A percentile compares a stretch with the other conserved stretches of the same genome.
Conservation (phyloP, 2,113 vertebrate genomes). For the Oreotrochilus melanogaster region DNA sequence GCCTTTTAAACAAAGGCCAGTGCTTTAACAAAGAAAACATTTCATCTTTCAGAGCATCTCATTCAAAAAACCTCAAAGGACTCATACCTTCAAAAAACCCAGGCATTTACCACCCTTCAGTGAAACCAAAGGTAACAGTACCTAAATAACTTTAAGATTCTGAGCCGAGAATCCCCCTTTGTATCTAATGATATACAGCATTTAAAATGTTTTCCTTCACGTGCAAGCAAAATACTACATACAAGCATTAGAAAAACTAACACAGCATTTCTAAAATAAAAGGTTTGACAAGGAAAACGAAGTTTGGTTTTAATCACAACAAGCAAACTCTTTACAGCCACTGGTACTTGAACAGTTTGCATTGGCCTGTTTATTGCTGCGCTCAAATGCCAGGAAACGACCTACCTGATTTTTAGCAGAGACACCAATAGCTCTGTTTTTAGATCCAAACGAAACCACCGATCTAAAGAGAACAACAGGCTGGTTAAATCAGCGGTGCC, state of each 20-base stretch:
- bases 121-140: neutral
- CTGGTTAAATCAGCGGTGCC: neutral
- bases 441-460: slow-evolving; percentile 86
- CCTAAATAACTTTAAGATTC: neutral
- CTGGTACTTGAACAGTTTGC: neutral
- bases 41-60: neutral
- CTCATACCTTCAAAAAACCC: neutral
- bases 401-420: slow-evolving; percentile 88
- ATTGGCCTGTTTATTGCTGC: rapidly evolving
- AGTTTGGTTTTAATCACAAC: neutral
- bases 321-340: neutral
- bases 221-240: neutral
- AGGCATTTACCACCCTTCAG: neutral
- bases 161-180: neutral
- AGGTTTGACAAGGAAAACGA: neutral
- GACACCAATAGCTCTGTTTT: slow-evolving; percentile 86
- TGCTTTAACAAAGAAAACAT: neutral
- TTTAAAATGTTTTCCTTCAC: neutral
- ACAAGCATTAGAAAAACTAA: neutral
- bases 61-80: neutral
- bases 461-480: slow-evolving; percentile 74
- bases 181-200: neutral
- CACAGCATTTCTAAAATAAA: neutral
- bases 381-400: neutral
- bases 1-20: neutral